Evolutionary conservation across 2,113 vertebrate species (phyloP).

Genomic region (Azemiops feae): DNA sequence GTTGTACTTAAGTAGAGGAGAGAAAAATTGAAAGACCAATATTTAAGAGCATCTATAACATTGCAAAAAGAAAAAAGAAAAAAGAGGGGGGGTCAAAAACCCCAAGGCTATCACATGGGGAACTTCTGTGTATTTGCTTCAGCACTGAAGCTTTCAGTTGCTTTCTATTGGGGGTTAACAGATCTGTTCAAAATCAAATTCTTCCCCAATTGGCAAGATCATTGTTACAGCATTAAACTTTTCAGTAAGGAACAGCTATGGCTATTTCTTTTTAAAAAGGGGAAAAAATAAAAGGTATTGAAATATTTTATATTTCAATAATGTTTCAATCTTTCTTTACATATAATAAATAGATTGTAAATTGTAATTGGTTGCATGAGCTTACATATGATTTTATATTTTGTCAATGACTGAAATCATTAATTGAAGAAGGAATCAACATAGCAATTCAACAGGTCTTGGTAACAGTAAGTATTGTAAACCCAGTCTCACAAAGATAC

Average conservation of each 20-base stretch:
- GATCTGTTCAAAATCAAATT: background rate
- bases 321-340: background rate
- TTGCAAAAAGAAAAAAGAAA: no score
- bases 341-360: background rate
- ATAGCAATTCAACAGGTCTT: background rate
- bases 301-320: background rate
- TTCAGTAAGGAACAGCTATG: background rate
- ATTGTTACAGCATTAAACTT: background rate
- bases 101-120: background rate
- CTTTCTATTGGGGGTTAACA: background rate
- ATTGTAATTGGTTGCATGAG: background rate
- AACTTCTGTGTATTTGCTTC: background rate
- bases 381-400: background rate
- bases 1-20: conserved; percentile 52
- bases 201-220: background rate
- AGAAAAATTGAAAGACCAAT: conserved; percentile 44
- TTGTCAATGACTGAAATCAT: background rate
- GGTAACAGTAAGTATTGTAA: background rate
- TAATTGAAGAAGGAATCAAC: background rate
- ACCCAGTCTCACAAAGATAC: background rate
- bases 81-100: background rate
- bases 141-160: background rate
- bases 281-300: background rate
- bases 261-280: background rate
- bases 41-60: conserved; percentile 22